phyloP scores from a whole-genome alignment of 2,888 invertebrate species.

The Zygaena filipendulae region DNA sequence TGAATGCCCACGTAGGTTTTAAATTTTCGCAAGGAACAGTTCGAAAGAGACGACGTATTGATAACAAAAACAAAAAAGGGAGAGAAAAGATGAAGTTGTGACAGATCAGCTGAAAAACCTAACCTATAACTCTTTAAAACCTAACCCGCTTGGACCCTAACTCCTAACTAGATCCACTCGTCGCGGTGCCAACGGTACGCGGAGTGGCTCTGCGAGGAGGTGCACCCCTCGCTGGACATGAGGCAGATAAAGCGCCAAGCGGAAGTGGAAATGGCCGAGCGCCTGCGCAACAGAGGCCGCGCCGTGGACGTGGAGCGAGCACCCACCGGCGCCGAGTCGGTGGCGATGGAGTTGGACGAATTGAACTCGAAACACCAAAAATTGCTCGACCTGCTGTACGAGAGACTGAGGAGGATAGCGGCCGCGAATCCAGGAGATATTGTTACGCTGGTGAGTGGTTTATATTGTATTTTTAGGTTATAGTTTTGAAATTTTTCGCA shows the following conservation, averaged over 20 bases:
- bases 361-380: conserved; percentile 84
- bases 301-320: conserved; percentile 31
- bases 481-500: neutral
- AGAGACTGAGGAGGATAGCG: conserved; percentile 74
- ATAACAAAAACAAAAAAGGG: no score
- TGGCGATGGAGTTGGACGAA: conserved; percentile 81
- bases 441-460: conserved; percentile 77
- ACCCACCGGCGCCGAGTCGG: conserved; percentile 74
- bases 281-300: conserved; percentile 35
- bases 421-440: conserved; percentile 77
- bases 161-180: conserved; percentile 82
- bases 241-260: conserved; percentile 50
- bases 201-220: conserved; percentile 83
- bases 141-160: conserved; percentile 64
- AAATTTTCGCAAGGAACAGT: no score
- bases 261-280: conserved; percentile 44
- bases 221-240: conserved; percentile 82
- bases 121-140: conserved; percentile 43
- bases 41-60: no score
- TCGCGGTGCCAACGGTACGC: conserved; percentile 86
- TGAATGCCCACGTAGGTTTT: no score
- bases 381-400: conserved; percentile 75
- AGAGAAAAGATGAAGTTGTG: no score
- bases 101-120: conserved; percentile 13
- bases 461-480: conserved; percentile 11